Conservation (phyloP, 2,113 vertebrate species). For the Irena cyanogastra region DNA sequence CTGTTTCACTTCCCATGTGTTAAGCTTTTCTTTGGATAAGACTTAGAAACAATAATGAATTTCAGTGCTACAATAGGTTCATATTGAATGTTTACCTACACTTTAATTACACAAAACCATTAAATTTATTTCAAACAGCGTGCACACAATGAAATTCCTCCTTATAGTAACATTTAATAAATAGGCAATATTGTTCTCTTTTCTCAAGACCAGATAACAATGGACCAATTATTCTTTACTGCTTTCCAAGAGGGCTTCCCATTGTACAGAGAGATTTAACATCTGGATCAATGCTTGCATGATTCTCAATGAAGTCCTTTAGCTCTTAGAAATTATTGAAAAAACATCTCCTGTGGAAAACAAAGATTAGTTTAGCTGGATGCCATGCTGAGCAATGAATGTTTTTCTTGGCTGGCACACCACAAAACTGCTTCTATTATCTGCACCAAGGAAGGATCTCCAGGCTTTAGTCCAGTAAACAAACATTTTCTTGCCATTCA, state of each 20-base stretch:
- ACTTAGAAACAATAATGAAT: neutral
- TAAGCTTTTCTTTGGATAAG: neutral
- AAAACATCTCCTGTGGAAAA: conserved; percentile 35
- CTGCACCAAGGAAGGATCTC: neutral
- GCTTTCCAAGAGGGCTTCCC: neutral
- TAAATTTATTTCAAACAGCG: neutral
- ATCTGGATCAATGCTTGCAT: conserved; percentile 42
- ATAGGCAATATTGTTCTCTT: neutral
- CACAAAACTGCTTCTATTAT: neutral
- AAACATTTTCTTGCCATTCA: neutral
- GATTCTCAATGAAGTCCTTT: conserved; percentile 46
- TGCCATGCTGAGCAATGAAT: conserved; percentile 1
- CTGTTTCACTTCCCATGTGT: neutral
- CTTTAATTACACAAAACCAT: neutral
- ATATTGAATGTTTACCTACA: neutral
- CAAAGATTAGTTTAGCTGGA: conserved; percentile 33
- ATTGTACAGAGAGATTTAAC: conserved; percentile 13
- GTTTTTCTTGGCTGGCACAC: conserved; percentile 21
- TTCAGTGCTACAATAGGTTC: neutral
- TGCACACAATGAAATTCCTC: neutral
- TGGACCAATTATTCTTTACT: conserved; percentile 5
- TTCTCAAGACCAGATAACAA: neutral
- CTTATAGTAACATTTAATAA: neutral
- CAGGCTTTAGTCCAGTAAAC: conserved; percentile 11
- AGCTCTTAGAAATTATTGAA: conserved; percentile 32